Base-by-base conservation (phyloP, 2,888 invertebrate genomes). In the Dryocosmus kuriphilus region DNA sequence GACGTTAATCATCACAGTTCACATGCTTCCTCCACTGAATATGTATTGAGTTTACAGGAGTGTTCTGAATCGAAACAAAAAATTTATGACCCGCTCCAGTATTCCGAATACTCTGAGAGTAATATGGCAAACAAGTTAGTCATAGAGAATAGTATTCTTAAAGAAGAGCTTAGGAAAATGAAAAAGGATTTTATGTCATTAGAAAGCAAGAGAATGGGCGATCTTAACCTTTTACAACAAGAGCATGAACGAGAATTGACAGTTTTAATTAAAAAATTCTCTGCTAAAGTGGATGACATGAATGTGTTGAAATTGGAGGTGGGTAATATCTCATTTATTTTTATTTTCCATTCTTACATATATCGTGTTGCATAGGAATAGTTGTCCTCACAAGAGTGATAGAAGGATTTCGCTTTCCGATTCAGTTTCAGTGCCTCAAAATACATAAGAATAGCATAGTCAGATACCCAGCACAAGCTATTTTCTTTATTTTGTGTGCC, bases 131-230 rank as follows among this genome's bases (percentile, higher is more conserved):
- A 92, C 84, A 92, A 88, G 81, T 88, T 93, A 63, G 91, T 90
- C 85, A 92, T 92, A 79, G 94, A 93, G 92, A 94, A 93, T 81
- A 93, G 91, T 85, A 93, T 93, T 61, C 86, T 94, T 65, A 92
- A 94, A 27, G 95, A 95, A 83, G 96, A 96, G 84, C 92, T 96
- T 65, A 95, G 94, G 87, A 92, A 94, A 77, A 94, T 96, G 35
- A 96, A 96, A 86, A 95, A 95, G 80, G 96, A 97, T 87, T 95
- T 95, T 86, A 95, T 96, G 90, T 92, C 94, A 80, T 91, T 97
- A 85, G 96, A 96, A 89, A 95, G 95, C 84, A 96, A 96, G 89
- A 93, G 96, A 76, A 93, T 97, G 85, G 95, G 96, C 90, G 97
- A 97, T 92, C 95, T 97, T 91, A 95, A 96, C 93, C 83, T 91